Base-by-base conservation (phyloP, 2,888 invertebrate genomes). In the Scrobipalpa atriplicella region DNA sequence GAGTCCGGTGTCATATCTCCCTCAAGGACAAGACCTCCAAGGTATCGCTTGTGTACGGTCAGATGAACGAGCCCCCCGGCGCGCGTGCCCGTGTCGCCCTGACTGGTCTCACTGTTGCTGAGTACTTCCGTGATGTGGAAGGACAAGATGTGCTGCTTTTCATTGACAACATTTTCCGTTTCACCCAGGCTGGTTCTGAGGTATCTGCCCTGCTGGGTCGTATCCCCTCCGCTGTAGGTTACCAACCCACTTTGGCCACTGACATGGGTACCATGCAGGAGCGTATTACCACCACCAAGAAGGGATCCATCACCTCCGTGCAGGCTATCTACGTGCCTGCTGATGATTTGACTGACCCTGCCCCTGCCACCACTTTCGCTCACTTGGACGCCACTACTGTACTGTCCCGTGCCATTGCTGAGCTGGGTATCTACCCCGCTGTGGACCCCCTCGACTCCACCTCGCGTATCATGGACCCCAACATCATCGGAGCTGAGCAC, bases 181-280 rank as follows among this genome's bases (percentile, higher is more conserved):
- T 97, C 93, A 98, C 97, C 61, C 97, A 98, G 89, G 97, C 97
- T 76, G 97, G 97, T 90, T 97, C 97, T 5, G 97, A 98, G 90
- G 94, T 95, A 82, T 99, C 98, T 76, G 98, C 98, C 72, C 92
- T 98, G 92, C 90, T 98, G 86, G 98, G 98, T 87, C 98, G 98
- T 94, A 98, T 99, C 83, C 98, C 98, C 75, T 97, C 97, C 68
- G 98, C 98, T 84, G 98, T 99, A 82, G 98, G 98, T 85, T 98
- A 99, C 90, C 98, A 99, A 86, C 98, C 98, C 65, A 99, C 98
- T 16, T 89, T 98, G 86, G 98, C 98, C 79, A 98, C 98, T 84
- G 98, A 98, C 94, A 98, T 98, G 98, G 98, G 98, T 95, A 95
- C 96, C 82, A 98, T 98, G 98, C 98, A 99, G 95, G 98, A 99